Conservation (phyloP, 2,797 vertebrate genomes). For the Protosalanx chinensis region DNA sequence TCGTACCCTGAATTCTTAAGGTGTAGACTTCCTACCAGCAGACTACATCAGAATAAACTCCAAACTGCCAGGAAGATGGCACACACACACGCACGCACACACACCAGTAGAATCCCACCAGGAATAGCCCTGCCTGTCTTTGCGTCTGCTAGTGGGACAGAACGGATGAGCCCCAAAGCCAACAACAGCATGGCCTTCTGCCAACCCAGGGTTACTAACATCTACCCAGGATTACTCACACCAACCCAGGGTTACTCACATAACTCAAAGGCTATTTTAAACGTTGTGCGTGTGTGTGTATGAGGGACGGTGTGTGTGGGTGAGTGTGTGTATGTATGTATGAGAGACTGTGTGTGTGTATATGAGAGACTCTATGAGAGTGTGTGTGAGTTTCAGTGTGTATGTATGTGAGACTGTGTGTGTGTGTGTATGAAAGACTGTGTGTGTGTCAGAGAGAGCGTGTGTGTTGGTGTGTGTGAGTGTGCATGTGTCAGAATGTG, state of each 20-base stretch:
- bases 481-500: constrained; percentile 22
- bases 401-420: neutral
- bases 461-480: neutral
- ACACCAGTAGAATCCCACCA: constrained; percentile 3
- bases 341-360: neutral
- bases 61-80: constrained; percentile 34
- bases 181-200: constrained; percentile 18
- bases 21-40: constrained; percentile 40
- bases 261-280: constrained; percentile 34
- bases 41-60: constrained; percentile 23
- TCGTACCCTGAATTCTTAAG: constrained; percentile 33
- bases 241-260: constrained; percentile 48
- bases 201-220: constrained; percentile 48
- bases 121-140: constrained; percentile 37
- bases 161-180: neutral
- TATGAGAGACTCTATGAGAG: neutral
- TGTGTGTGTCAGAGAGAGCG: too few species aligned
- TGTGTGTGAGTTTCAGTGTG: neutral
- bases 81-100: constrained; percentile 4
- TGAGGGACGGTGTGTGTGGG: neutral
- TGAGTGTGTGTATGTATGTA: neutral
- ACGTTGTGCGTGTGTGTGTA: neutral
- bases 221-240: constrained; percentile 43
- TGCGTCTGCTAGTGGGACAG: constrained; percentile 18
- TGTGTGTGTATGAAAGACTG: neutral